Percentiles rank a stretch among this genome's conserved stretches.
Evolutionary conservation across 1,140 invertebrate species (phyloP).

Genomic region (Coenobita brevimanus): DNA sequence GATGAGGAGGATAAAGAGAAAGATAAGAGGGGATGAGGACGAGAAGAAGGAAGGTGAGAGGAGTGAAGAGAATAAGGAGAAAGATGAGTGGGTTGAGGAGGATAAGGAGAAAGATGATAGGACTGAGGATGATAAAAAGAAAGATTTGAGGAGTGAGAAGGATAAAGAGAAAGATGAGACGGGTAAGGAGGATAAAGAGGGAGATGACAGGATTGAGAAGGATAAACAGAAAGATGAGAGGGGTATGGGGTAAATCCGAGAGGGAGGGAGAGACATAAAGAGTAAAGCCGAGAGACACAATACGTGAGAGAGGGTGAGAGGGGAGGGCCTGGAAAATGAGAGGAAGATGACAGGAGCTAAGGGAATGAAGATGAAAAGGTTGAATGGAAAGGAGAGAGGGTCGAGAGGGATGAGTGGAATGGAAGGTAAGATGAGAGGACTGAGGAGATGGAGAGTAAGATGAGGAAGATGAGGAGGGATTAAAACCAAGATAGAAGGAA

Average conservation of each 20-base stretch:
- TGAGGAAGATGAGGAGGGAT: neutral
- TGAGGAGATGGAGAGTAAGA: neutral
- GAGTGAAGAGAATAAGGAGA: neutral
- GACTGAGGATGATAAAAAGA: neutral
- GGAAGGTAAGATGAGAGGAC: neutral
- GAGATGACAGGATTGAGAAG: neutral
- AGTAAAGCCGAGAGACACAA: neutral
- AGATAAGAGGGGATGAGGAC: neutral
- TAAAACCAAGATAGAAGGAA: neutral
- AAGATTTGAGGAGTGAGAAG: neutral
- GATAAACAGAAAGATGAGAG: neutral
- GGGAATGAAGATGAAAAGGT: neutral
- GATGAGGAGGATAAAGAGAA: neutral
- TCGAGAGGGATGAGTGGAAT: neutral
- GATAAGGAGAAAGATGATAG: neutral
- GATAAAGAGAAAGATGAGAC: neutral
- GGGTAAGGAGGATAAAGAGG: neutral
- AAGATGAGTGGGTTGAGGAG: neutral
- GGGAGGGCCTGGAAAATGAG: neutral
- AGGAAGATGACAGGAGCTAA: neutral
- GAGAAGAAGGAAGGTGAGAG: neutral
- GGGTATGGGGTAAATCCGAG: neutral
- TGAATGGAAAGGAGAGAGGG: neutral
- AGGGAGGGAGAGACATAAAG: neutral
- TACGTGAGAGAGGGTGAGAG: neutral